Conservation (phyloP, 2,797 vertebrate genomes). For the Bufotes viridis region DNA sequence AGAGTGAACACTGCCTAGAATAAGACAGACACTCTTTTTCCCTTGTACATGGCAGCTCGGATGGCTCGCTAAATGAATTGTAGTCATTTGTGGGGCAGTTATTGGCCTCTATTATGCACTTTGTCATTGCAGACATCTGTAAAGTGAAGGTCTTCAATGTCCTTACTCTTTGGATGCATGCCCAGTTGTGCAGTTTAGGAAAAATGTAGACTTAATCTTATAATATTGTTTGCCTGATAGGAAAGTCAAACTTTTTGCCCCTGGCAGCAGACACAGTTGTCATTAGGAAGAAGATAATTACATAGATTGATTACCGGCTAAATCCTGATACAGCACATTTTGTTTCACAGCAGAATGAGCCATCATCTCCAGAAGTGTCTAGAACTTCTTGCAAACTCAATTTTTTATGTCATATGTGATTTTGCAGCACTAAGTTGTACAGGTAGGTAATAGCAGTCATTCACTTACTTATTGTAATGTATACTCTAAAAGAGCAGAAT, state of each 20-base stretch:
- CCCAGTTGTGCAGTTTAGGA: conserved; percentile 54
- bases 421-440: not conserved
- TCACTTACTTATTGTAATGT: not conserved
- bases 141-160: conserved; percentile 58
- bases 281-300: conserved; percentile 50
- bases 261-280: conserved; percentile 52
- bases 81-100: conserved; percentile 59
- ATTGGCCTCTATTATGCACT: conserved; percentile 54
- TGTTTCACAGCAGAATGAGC: conserved; percentile 2
- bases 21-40: conserved; percentile 43
- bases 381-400: not conserved
- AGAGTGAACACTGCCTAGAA: conserved; percentile 13
- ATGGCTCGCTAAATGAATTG: conserved; percentile 53
- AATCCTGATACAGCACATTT: conserved; percentile 34
- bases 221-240: conserved; percentile 50
- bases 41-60: conserved; percentile 34
- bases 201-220: conserved; percentile 57
- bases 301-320: conserved; percentile 44
- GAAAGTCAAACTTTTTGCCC: conserved; percentile 55
- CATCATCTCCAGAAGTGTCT: not conserved
- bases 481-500: not conserved
- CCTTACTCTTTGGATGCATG: conserved; percentile 53
- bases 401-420: not conserved
- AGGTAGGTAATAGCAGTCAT: not conserved
- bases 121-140: conserved; percentile 55